Conservation (phyloP, 2,113 vertebrate genomes). For the Maccullochella peelii region DNA sequence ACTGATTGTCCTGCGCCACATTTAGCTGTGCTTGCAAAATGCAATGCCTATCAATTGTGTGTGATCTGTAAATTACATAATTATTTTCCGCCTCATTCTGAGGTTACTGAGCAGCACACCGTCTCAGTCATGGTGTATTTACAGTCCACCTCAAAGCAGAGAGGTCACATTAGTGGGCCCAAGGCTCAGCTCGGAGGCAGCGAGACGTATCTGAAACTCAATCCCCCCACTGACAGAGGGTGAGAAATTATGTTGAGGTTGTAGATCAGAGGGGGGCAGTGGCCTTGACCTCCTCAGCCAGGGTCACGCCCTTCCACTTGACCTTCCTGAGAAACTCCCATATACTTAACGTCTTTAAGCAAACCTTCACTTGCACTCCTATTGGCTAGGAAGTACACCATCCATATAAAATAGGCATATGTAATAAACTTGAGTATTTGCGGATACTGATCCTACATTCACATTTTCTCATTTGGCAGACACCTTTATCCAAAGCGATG, state of each 20-base stretch:
- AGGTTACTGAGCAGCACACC: neutral
- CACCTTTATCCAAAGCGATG: neutral
- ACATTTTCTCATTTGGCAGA: neutral
- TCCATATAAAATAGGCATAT: neutral
- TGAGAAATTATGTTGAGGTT: slow-evolving; percentile 72
- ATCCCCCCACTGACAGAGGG: slow-evolving; percentile 63
- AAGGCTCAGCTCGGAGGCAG: slow-evolving; percentile 12
- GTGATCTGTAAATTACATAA: neutral
- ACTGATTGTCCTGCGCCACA: neutral
- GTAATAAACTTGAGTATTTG: neutral
- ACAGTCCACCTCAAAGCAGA: slow-evolving; percentile 15
- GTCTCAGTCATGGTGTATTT: slow-evolving; percentile 18
- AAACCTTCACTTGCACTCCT: neutral
- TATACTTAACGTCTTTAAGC: slow-evolving; percentile 44
- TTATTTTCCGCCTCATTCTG: neutral
- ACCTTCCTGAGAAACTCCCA: slow-evolving; percentile 55
- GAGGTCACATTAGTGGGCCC: slow-evolving; percentile 4
- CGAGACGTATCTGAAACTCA: slow-evolving; percentile 57
- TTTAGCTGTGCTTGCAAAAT: neutral
- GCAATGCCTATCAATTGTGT: neutral
- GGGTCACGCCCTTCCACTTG: slow-evolving; percentile 58
- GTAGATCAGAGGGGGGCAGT: slow-evolving; percentile 58
- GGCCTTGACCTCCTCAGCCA: slow-evolving; percentile 71
- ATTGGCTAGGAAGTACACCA: neutral
- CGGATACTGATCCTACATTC: neutral